Evolutionary conservation across 2,113 vertebrate species (phyloP).

Genomic region (Indri indri): DNA sequence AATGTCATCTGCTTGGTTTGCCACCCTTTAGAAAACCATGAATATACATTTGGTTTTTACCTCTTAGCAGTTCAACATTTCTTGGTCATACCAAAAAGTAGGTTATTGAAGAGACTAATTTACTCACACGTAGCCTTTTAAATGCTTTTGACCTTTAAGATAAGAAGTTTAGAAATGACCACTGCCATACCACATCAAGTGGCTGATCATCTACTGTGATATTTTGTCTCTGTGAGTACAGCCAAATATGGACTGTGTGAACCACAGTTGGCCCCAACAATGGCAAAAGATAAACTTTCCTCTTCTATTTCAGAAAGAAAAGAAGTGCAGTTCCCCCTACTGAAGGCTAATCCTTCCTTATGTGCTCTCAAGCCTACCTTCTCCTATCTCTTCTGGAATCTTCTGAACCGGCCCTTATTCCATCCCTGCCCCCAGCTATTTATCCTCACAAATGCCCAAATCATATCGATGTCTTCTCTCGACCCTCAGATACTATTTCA

Average conservation of each 20-base stretch:
- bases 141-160: conserved; percentile 22
- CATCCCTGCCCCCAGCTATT: neutral
- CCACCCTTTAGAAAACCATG: neutral
- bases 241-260: neutral
- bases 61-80: conserved; percentile 17
- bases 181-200: neutral
- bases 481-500: neutral
- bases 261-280: neutral
- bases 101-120: neutral
- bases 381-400: neutral
- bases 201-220: neutral
- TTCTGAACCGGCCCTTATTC: neutral
- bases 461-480: neutral
- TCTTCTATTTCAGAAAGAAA: neutral
- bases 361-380: neutral
- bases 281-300: neutral
- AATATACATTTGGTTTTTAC: neutral
- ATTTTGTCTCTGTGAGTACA: neutral
- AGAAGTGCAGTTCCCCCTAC: neutral
- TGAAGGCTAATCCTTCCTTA: neutral
- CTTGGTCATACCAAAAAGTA: conserved; percentile 1
- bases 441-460: neutral
- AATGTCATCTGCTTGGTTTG: conserved; percentile 2
- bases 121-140: neutral
- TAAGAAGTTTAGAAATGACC: neutral